Conservation (phyloP, 1,140 invertebrate species). For the Dermatophagoides farinae region DNA sequence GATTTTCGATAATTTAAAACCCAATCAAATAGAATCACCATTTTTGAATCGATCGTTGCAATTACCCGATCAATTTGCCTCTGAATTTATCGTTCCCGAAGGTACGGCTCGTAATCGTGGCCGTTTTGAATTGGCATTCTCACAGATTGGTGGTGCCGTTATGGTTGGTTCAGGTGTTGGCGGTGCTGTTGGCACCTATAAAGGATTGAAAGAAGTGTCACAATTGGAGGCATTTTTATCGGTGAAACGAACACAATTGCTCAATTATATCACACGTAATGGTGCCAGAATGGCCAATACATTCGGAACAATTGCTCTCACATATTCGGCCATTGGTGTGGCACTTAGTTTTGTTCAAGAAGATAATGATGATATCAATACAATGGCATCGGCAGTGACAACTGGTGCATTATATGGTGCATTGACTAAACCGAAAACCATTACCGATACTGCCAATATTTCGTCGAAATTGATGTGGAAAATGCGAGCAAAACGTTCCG, state of each 20-base stretch:
- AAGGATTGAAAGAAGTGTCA: conserved; percentile 44
- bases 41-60: neutral
- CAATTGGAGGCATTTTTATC: conserved; percentile 61
- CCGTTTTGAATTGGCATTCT: conserved; percentile 68
- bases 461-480: neutral
- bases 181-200: conserved; percentile 11
- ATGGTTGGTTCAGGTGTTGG: conserved; percentile 20
- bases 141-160: conserved; percentile 58
- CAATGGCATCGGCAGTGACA: conserved; percentile 55
- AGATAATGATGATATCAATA: conserved; percentile 63
- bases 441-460: neutral
- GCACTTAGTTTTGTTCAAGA: conserved; percentile 44
- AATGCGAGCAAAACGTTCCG: conserved; percentile 1
- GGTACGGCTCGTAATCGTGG: conserved; percentile 49
- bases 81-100: conserved; percentile 71
- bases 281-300: conserved; percentile 72
- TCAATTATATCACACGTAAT: conserved; percentile 85
- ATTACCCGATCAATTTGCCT: neutral
- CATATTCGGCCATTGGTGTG: conserved; percentile 16
- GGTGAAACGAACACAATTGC: conserved; percentile 67
- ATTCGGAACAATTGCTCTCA: conserved; percentile 46
- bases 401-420: conserved; percentile 55
- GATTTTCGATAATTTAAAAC: neutral
- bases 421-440: neutral
- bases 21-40: conserved; percentile 1